These are phyloP conservation scores for Huso huso DNA, from an alignment of 2,797 vertebrate genomes.

Conservation along the genomic window DNA sequence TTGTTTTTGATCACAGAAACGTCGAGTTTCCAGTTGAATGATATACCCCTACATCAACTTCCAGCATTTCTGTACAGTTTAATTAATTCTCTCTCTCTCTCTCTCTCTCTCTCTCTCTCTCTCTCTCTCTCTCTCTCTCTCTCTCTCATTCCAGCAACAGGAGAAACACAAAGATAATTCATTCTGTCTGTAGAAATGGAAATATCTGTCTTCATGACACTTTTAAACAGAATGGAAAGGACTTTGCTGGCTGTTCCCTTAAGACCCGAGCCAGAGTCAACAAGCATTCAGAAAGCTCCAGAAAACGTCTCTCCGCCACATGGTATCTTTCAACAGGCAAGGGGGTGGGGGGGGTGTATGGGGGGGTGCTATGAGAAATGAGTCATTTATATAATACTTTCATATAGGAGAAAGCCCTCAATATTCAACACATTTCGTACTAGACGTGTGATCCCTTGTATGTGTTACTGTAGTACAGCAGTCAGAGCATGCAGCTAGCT, in stretches of 20 bases:
- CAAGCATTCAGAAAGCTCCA: not conserved
- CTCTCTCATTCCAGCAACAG: not conserved
- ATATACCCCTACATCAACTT: too few relatives aligned
- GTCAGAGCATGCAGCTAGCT: too few relatives aligned
- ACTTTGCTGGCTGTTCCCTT: not conserved
- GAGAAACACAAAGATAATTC: constrained; percentile 3
- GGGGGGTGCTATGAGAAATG: constrained; percentile 9
- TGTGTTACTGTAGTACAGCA: too few relatives aligned
- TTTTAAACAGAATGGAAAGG: not conserved
- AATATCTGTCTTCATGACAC: not conserved
- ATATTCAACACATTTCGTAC: too few relatives aligned
- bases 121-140: not conserved
- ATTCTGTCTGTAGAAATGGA: constrained; percentile 9
- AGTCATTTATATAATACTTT: not conserved
- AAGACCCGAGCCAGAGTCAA: constrained; percentile 8
- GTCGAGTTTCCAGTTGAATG: too few relatives aligned
- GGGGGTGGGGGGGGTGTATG: constrained; percentile 15
- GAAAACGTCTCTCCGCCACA: not conserved
- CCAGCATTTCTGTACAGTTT: too few relatives aligned
- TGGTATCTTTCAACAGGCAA: constrained; percentile 8
- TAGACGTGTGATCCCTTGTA: not conserved
- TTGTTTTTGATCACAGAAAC: too few relatives aligned
- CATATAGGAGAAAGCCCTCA: not conserved
- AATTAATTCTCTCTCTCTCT: not conserved
- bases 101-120: not conserved